Base-by-base conservation (phyloP, 2,888 invertebrate genomes). In the Bellardia pandia region DNA sequence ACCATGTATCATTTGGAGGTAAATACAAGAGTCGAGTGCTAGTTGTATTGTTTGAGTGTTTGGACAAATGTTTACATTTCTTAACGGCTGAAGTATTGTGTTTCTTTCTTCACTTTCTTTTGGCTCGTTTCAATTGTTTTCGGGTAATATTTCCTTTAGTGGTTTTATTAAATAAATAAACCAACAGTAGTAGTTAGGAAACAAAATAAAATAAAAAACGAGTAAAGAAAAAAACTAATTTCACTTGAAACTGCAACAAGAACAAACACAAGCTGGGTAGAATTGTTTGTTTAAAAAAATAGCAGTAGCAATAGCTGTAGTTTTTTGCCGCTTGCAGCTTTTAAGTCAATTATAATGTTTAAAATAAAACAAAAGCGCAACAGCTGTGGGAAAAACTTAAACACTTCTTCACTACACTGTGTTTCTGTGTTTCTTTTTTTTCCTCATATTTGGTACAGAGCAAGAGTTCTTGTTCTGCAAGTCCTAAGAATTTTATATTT, bases 341-440 rank as follows among this genome's bases (percentile, higher is more conserved):
- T 85, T 80, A 85, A 85, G 85, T 85, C 79, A 85, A 85, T 85
- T 85, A 85, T 85, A 85, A 76, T 80, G 79, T 85, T 76, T 85
- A 37, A 69, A 80, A 80, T 69, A 37, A 72, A 80, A 71, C 62
- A 85, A 77, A 81, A 80, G 85, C 76, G 81, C 81, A 85, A 87
- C 81, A 87, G 87, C 85, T 87, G 85, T 78, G 75, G 78, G 71
- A 85, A 76, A 78, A 87, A 85, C 84, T 77, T 81, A 74, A 85
- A 82, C 75, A 81, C 81, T 85, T 78, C 68, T 75, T 74, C 60
- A 79, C 75, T 80, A 48, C 40, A 60, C 2, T 60, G 23, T 23
- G 23, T 23, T 66, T 60, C 33, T 33, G n/a, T 40, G 3, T 48
- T 42, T 51, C 33, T 45, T 64, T 8, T 30, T 2, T 42, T 66